These are phyloP conservation scores for Zaprionus davidi DNA, from an alignment of 1,140 invertebrate species.

Conservation along the genomic window DNA sequence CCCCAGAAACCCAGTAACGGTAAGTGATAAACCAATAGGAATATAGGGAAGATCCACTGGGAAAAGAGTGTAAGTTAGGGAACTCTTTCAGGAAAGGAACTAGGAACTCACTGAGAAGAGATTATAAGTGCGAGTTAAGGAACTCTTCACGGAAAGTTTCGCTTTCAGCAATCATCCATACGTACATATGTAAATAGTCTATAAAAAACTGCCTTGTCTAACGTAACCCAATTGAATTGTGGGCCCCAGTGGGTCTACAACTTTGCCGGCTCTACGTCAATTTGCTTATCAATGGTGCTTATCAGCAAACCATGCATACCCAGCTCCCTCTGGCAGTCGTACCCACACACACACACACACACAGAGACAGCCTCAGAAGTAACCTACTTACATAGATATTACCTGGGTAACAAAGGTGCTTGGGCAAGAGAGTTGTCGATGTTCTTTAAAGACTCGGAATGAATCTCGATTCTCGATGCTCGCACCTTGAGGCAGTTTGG, in stretches of 20 bases:
- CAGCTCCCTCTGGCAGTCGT: background rate
- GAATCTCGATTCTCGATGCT: constrained; percentile 6
- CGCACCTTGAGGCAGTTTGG: constrained; percentile 2
- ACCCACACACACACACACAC: constrained; percentile 2
- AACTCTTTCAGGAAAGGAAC: too few species aligned
- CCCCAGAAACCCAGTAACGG: constrained; percentile 82
- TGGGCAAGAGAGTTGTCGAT: constrained; percentile 38
- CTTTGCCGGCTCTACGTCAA: constrained; percentile 26
- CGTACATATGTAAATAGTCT: background rate
- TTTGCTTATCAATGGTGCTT: constrained; percentile 48
- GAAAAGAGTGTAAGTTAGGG: too few species aligned
- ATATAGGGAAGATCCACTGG: background rate
- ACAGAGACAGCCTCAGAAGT: constrained; percentile 31
- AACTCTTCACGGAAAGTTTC: too few species aligned
- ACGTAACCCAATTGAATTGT: background rate
- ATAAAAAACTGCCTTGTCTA: background rate
- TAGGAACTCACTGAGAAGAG: background rate
- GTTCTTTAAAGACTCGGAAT: constrained; percentile 6
- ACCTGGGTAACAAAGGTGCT: constrained; percentile 21
- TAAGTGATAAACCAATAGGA: constrained; percentile 47
- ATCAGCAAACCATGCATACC: constrained; percentile 17
- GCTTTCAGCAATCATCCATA: too few species aligned
- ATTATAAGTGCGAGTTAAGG: background rate
- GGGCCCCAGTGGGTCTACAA: constrained; percentile 36
- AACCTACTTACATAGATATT: constrained; percentile 39